phyloP scores from a whole-genome alignment of 2,888 invertebrate genomes.

The Agonopterix heracliana region DNA sequence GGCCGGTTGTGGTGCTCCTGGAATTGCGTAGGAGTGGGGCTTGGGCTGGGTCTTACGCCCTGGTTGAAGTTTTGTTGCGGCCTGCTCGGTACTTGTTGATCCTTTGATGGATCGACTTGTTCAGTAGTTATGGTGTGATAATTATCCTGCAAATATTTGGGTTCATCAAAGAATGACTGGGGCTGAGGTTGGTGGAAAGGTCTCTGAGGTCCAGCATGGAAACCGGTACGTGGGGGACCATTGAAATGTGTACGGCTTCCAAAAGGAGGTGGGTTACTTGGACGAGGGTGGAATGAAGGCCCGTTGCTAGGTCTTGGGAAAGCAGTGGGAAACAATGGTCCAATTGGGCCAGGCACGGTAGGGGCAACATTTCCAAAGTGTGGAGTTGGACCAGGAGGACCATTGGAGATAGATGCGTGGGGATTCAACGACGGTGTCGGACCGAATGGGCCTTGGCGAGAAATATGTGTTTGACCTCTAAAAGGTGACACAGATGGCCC shows the following conservation, averaged over 20 bases:
- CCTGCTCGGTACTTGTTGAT: conserved; percentile 52
- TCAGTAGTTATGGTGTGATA: conserved; percentile 72
- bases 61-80: conserved; percentile 49
- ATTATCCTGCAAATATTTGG: conserved; percentile 71
- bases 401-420: conserved; percentile 44
- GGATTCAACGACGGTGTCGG: conserved; percentile 41
- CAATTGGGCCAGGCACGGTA: conserved; percentile 46
- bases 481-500: conserved; percentile 57
- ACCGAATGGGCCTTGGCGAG: conserved; percentile 51
- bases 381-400: conserved; percentile 39
- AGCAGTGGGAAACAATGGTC: conserved; percentile 38
- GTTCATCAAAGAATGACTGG: conserved; percentile 64
- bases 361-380: conserved; percentile 45
- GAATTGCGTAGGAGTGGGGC: conserved; percentile 47
- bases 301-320: conserved; percentile 50
- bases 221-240: conserved; percentile 56
- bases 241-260: conserved; percentile 51
- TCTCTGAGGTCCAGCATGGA: conserved; percentile 72
- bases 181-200: conserved; percentile 64
- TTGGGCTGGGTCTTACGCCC: conserved; percentile 45
- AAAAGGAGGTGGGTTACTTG: conserved; percentile 44
- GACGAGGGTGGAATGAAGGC: conserved; percentile 48
- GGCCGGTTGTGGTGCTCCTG: conserved; percentile 52
- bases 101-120: conserved; percentile 61
- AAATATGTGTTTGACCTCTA: conserved; percentile 42